A percentile compares a stretch with the other conserved stretches of the same genome.
These are phyloP conservation scores for Eupleurogrammus muticus DNA, from an alignment of 2,797 vertebrate species.

Conservation along the genomic window DNA sequence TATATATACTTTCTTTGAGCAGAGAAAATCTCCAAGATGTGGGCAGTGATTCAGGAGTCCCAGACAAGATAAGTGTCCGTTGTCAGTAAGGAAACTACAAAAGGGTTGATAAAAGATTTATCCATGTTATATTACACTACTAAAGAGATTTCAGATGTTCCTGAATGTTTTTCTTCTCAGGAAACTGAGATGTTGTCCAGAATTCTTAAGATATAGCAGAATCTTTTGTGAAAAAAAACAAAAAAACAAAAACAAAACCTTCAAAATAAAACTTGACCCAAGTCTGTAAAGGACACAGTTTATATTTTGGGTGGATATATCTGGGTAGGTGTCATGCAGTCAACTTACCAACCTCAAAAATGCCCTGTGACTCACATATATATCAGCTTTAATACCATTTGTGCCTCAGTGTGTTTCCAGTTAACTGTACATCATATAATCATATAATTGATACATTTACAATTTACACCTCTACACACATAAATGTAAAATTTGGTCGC, in stretches of 20 bases:
- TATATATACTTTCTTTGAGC: no score
- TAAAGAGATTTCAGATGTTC: no score
- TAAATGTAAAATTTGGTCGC: conserved; percentile 89
- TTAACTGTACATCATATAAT: conserved; percentile 65
- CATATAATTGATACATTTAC: conserved; percentile 32
- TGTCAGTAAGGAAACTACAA: no score
- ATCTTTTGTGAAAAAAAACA: conserved; percentile 21
- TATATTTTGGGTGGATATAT: conserved; percentile 57
- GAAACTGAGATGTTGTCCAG: no score
- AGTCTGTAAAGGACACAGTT: conserved; percentile 47
- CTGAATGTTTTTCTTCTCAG: no score
- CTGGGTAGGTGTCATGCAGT: conserved; percentile 69
- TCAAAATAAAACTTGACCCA: conserved; percentile 57
- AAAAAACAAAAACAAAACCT: conserved; percentile 29
- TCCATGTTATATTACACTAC: no score
- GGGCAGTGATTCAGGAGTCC: no score
- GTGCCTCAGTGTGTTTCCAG: conserved; percentile 78
- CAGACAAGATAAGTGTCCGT: no score
- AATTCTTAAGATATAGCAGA: no score
- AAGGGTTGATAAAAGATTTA: no score
- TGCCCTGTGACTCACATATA: conserved; percentile 59
- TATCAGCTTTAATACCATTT: conserved; percentile 66
- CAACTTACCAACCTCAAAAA: conserved; percentile 60
- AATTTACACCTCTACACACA: conserved; percentile 62
- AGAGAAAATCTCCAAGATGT: no score